These are phyloP conservation scores for Lycaena phlaeas DNA, from an alignment of 2,888 invertebrate genomes.

Conservation along the genomic window DNA sequence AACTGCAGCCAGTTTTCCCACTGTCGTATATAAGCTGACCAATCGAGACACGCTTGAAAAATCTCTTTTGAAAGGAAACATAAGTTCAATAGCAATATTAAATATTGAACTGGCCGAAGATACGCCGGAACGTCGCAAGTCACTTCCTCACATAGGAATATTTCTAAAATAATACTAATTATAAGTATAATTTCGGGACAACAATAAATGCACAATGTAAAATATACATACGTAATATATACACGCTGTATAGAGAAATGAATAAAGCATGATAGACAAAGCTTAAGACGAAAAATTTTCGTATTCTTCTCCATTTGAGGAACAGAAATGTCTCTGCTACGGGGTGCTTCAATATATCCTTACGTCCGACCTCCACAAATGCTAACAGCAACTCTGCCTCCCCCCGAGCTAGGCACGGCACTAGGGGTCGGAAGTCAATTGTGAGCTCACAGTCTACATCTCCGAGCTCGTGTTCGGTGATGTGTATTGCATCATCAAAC, in stretches of 20 bases:
- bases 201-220: background rate
- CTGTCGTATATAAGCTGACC: slow-evolving; percentile 80
- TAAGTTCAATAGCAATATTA: slow-evolving; percentile 76
- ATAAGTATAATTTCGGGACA: background rate
- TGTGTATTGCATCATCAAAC: slow-evolving; percentile 82
- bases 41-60: slow-evolving; percentile 82
- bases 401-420: slow-evolving; percentile 75
- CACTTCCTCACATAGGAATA: slow-evolving; percentile 62
- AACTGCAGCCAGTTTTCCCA: slow-evolving; percentile 92
- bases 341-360: slow-evolving; percentile 86
- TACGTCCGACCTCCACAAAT: slow-evolving; percentile 84
- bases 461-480: slow-evolving; percentile 88
- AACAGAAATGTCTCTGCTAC: slow-evolving; percentile 88
- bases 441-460: slow-evolving; percentile 89
- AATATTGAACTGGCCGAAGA: slow-evolving; percentile 67
- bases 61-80: slow-evolving; percentile 81
- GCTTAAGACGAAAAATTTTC: slow-evolving; percentile 86
- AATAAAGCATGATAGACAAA: slow-evolving; percentile 84
- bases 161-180: slow-evolving; percentile 42
- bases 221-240: slow-evolving; percentile 74
- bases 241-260: slow-evolving; percentile 81
- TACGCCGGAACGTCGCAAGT: slow-evolving; percentile 52
- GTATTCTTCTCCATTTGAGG: slow-evolving; percentile 86
- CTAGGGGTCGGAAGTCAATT: slow-evolving; percentile 70
- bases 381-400: slow-evolving; percentile 81